phyloP scores from a whole-genome alignment of 2,888 invertebrate species.

The Ischnura elegans region DNA sequence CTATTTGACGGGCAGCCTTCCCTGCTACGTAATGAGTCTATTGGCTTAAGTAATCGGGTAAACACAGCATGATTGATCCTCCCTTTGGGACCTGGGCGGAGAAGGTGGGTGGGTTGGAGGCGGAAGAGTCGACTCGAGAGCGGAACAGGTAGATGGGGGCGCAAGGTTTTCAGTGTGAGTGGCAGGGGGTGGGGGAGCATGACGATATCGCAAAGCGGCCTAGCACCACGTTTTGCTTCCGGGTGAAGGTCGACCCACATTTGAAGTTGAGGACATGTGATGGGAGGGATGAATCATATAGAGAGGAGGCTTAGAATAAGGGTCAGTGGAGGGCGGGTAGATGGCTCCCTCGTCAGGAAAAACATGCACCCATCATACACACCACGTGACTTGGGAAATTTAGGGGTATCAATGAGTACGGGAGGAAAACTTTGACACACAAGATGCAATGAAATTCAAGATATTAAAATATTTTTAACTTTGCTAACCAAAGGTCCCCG shows the following conservation, averaged over 20 bases:
- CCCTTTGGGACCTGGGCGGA: background rate
- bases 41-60: slow-evolving; percentile 1
- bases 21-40: background rate
- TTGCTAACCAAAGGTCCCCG: no score
- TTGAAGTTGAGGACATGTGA: no score
- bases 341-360: no score
- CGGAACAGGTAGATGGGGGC: background rate
- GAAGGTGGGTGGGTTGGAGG: background rate
- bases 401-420: no score
- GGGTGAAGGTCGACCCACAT: background rate
- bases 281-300: no score
- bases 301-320: no score
- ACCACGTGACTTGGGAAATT: no score
- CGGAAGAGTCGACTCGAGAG: background rate
- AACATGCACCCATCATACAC: no score
- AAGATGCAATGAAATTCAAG: no score
- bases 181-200: background rate
- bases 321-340: no score
- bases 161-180: background rate
- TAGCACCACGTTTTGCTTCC: background rate
- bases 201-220: background rate
- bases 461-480: no score
- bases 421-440: no score
- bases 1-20: background rate
- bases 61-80: background rate